Base-by-base conservation (phyloP, 2,113 vertebrate genomes). In the Microcebus jonahi region DNA sequence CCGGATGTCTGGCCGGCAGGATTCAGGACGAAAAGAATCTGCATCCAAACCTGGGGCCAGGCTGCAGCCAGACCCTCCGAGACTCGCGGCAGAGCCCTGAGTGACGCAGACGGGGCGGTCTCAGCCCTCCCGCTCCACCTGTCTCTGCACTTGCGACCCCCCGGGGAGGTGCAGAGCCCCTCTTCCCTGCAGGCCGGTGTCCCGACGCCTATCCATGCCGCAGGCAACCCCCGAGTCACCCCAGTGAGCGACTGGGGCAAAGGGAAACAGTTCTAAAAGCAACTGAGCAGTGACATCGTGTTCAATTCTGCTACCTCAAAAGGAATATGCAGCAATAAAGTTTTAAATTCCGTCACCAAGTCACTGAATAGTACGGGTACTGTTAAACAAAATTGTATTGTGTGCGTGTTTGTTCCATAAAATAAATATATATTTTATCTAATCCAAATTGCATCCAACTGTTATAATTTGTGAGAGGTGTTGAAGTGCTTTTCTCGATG, bases 341-440 rank as follows among this genome's bases (percentile, higher is more conserved):
- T 68, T 94, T 80, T 76, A 89, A 85, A 92, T 95, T 85, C 93
- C 67, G 70, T 96, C 76, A 86, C 89, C 0, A 34, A 87, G 76
- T 77, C 84, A 4, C 83, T 48, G 84, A 90, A 88, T 94, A 90
- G 90, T 53, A 57, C 0, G 15, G 94, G 85, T 83, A 96, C 94
- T 17, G 34, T 88, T 84, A 94, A 94, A 96, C 83, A 94, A 81
- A 95, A 83, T 88, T 92, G 82, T 77, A 92, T 95, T 90, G 94
- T 97, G 94, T 95, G 84, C 55, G 2, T 96, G 94, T 80, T 97
- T 91, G 94, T 96, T 96, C 94, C 88, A 53, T 96, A 81, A 97
- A 97, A 97, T 96, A 96, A 96, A 98, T 96, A 96, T 57, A 86
- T 95, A 96, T 97, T 94, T 94, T 96, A 88, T 88, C 90, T 97